phyloP scores from a whole-genome alignment of 2,888 invertebrate species.

The Nomada fucata region DNA sequence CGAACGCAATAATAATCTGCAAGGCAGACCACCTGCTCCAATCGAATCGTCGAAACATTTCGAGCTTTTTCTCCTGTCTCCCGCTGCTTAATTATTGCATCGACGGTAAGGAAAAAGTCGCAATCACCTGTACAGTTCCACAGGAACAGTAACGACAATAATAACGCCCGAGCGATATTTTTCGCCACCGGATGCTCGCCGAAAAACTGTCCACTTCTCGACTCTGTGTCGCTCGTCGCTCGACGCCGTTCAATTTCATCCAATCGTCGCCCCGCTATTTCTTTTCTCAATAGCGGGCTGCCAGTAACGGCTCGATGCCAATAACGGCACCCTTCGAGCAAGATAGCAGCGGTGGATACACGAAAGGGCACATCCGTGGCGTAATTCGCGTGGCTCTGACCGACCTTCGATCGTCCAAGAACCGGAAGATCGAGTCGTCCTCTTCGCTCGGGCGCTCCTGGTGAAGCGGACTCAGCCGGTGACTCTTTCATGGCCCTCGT shows the following conservation, averaged over 20 bases:
- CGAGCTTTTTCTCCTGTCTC: no score
- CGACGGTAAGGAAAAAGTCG: no score
- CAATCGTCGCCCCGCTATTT: neutral
- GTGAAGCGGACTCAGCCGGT: constrained; percentile 58
- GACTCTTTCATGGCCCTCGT: constrained; percentile 71
- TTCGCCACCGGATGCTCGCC: no score
- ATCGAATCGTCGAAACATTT: no score
- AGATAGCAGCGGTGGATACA: constrained; percentile 3
- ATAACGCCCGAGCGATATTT: no score
- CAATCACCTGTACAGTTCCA: no score
- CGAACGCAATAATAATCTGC: no score
- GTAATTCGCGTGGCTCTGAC: constrained; percentile 36
- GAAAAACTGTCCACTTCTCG: no score
- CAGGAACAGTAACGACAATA: no score
- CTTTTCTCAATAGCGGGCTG: neutral
- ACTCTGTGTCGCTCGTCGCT: no score
- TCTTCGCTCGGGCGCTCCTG: constrained; percentile 72
- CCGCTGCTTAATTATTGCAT: no score
- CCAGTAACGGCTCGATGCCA: constrained; percentile 9
- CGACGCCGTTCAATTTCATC: neutral
- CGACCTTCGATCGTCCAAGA: constrained; percentile 73
- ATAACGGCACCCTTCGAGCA: constrained; percentile 1
- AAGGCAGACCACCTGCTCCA: no score
- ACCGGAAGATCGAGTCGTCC: constrained; percentile 77
- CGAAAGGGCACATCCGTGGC: constrained; percentile 20